Evolutionary conservation across 1,140 invertebrate species (phyloP), one percentile per base, ranked within the genome.

Genomic region (Drosophila santomea): DNA sequence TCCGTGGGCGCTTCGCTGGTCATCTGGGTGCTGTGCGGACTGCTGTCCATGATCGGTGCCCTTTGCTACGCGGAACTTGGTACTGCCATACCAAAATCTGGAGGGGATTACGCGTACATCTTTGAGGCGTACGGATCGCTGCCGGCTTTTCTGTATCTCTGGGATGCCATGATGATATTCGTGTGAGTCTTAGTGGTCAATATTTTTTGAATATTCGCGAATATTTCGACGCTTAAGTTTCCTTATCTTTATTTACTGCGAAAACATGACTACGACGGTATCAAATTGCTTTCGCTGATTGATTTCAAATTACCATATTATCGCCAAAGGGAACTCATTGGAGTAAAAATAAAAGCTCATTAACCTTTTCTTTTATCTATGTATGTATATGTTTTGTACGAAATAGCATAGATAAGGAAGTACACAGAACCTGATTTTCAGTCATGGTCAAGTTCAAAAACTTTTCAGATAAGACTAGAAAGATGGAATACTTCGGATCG

Each of bases 51-150:
- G 84, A 94, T 98, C 48, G 98, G 98, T 10, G 97, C 98, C 0
- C 91, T 99, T 10, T 99, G 98, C 86, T 99, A 99, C 93, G 98
- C 98, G 3, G 98, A 99, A 94, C 93, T 99, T 28, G 98, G 98
- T 92, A 95, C 95, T 56, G 93, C 93, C 4, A 95, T 95, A 81
- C 95, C 97, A 2, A 96, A 97, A 86, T 98, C 97, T 57, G 98
- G 98, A 1, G 98, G 97, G 6, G 98, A 98, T 93, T 98, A 98
- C 92, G 97, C 97, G 7, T 99, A 98, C 82, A 97, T 98, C 73
- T 94, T 95, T 83, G 96, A 97, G 91, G 96, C 98, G 0, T 99
- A 97, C 92, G 98, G 98, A n/a, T 95, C 97, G 15, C 92, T 99
- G 35, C 97, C 97, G 10, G 97, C 97, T 2, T 99, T 99, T 93